Conservation (phyloP, 1,140 invertebrate species). For the Ptiloglossa arizonensis region DNA sequence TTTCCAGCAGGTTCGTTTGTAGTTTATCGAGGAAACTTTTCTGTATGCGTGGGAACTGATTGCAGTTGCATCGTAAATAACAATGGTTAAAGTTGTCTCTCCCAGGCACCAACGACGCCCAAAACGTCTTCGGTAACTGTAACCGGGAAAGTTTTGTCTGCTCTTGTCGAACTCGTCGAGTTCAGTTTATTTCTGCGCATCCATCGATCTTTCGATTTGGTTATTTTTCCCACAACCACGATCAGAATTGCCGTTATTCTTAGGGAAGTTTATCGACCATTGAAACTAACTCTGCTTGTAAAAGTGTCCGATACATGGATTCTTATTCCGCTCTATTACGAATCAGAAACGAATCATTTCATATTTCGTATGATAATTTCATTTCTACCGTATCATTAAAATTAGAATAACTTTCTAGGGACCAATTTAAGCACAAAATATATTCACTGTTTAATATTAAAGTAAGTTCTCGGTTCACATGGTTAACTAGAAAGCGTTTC, state of each 20-base stretch:
- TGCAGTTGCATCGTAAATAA: slow-evolving; percentile 23
- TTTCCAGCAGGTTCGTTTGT: neutral
- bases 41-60: neutral
- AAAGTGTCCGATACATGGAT: too few species aligned
- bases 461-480: too few species aligned
- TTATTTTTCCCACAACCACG: neutral
- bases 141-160: slow-evolving; percentile 46
- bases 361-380: too few species aligned
- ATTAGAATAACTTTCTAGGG: too few species aligned
- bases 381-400: too few species aligned
- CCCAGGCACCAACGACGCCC: neutral
- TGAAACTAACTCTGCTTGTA: neutral
- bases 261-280: neutral
- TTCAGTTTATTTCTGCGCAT: slow-evolving; percentile 53
- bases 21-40: neutral
- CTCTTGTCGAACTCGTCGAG: slow-evolving; percentile 33
- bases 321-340: too few species aligned
- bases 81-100: slow-evolving; percentile 8
- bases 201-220: slow-evolving; percentile 30
- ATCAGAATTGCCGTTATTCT: neutral
- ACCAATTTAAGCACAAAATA: too few species aligned
- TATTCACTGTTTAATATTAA: too few species aligned
- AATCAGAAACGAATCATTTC: too few species aligned
- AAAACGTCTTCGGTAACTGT: slow-evolving; percentile 40
- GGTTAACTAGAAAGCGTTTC: too few species aligned